Evolutionary conservation across 2,113 vertebrate genomes (phyloP).

Genomic region (Coracopsis vasa): DNA sequence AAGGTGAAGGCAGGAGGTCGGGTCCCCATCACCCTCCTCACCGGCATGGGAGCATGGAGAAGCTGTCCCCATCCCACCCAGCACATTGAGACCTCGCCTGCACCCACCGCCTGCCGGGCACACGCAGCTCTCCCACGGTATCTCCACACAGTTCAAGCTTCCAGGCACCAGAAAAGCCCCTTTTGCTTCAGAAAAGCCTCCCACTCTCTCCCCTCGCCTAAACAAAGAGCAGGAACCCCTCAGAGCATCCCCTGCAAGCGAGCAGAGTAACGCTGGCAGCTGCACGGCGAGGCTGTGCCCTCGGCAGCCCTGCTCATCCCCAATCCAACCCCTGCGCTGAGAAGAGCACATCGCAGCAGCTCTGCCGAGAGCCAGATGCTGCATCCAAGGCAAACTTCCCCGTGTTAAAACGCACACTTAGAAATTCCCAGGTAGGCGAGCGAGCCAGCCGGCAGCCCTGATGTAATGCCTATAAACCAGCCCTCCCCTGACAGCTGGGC

Average conservation of each 20-base stretch:
- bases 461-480: conserved; percentile 47
- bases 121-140: neutral
- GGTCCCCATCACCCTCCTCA: neutral
- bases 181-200: neutral
- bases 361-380: neutral
- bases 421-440: conserved; percentile 33
- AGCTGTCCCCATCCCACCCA: neutral
- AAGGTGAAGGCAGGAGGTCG: neutral
- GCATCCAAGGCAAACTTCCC: neutral
- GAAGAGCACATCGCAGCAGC: neutral
- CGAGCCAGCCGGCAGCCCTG: conserved; percentile 31
- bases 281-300: neutral
- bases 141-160: neutral
- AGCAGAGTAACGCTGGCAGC: neutral
- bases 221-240: neutral
- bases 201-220: neutral
- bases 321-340: neutral
- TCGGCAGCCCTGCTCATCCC: neutral
- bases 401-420: neutral
- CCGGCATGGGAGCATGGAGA: neutral
- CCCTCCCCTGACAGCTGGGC: conserved; percentile 42
- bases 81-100: neutral
- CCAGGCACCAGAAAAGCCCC: neutral
- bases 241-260: neutral
- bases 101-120: neutral